These are phyloP conservation scores for Erythrolamprus reginae DNA, from an alignment of 2,113 vertebrate species.

Conservation along the genomic window DNA sequence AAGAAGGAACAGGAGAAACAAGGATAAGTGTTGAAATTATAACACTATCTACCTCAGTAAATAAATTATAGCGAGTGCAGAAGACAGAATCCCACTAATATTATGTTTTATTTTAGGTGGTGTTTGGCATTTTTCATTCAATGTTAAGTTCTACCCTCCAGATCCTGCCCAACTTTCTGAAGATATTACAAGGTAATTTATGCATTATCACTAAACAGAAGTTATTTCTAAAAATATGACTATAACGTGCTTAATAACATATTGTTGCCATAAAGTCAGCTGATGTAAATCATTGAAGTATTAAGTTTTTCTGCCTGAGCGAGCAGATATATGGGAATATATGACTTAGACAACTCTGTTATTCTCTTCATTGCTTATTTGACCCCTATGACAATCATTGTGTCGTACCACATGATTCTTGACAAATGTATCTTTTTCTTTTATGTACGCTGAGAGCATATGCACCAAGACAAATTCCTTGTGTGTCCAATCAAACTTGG, in stretches of 20 bases:
- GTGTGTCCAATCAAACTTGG: no score
- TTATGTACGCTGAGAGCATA: no score
- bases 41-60: neutral
- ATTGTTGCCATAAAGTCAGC: neutral
- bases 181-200: conserved; percentile 92
- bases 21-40: neutral
- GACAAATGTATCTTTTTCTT: no score
- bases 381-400: no score
- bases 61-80: neutral
- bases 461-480: no score
- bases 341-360: neutral
- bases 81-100: conserved; percentile 12
- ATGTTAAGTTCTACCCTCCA: conserved; percentile 98
- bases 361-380: no score
- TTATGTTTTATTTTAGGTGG: conserved; percentile 73
- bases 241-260: neutral
- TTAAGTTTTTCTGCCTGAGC: neutral
- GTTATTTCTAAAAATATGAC: conserved; percentile 10
- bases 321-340: neutral
- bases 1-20: conserved; percentile 18
- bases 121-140: conserved; percentile 95
- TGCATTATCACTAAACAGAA: conserved; percentile 16
- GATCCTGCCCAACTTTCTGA: conserved; percentile 93
- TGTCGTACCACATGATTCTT: no score
- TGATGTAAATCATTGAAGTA: neutral